Base-by-base conservation (phyloP, 2,797 vertebrate species). In the Columba guinea region DNA sequence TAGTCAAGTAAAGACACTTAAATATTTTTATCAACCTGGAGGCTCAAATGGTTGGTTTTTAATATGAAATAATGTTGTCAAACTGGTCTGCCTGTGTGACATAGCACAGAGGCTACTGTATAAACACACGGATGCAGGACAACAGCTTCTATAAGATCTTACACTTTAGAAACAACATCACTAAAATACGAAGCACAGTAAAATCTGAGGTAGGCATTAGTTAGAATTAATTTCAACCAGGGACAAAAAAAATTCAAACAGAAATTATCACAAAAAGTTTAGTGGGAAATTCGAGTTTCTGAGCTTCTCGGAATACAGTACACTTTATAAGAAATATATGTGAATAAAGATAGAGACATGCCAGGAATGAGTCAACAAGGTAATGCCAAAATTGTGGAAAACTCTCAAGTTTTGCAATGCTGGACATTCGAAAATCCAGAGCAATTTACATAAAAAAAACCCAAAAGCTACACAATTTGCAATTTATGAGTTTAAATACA, bases 401-500 rank as follows among this genome's bases (percentile, higher is more conserved):
- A 80, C 10, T 75, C 69, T 76, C 3, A 92, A 74, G 48, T 96
- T 96, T 73, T 78, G 96, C 93, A 96, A 95, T 69, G 35, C 84
- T 64, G 64, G 52, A 95, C 46, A 89, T 39, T 94, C 53, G 65
- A 75, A 95, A 93, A 77, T 65, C 59, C 86, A 94, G 55, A 91
- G 34, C 37, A 94, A 95, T 88, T 91, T 94, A 94, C 63, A 82
- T 7, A 60, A 91, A 39, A 39, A 26, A 39, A 39, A 39, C 39
- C 39, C 39, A 39, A 39, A 46, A 64, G 30, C 79, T 87, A 94
- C 30, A 80, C 78, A 70, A 95, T 85, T 89, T 84, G 56, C 49
- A 84, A 86, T 89, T 69, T 84, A 85, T 62, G 9, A 74, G 79
- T 89, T 97, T 96, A 93, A 92, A 79, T 56, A 80, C 34, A 95